Conservation (phyloP, 2,797 vertebrate species). For the Hippocampus kuda region DNA sequence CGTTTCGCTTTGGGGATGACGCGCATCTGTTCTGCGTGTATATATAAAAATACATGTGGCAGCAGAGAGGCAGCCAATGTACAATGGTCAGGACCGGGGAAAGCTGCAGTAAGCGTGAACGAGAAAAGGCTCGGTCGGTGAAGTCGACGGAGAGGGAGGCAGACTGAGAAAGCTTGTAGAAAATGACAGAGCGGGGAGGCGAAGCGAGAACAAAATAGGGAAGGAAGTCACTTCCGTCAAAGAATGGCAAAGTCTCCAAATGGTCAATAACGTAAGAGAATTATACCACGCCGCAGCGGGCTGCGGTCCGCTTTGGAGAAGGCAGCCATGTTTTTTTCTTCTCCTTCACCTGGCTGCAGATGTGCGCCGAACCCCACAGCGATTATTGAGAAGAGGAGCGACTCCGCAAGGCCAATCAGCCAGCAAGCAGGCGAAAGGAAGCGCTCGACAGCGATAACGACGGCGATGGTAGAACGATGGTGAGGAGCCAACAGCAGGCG, state of each 20-base stretch:
- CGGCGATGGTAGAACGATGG: conserved; percentile 27
- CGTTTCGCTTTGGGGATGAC: conserved; percentile 58
- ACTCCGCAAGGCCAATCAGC: conserved; percentile 36
- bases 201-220: conserved; percentile 27
- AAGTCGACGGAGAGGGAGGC: conserved; percentile 46
- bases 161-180: conserved; percentile 36
- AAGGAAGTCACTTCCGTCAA: conserved; percentile 47
- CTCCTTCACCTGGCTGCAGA: conserved; percentile 23
- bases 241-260: conserved; percentile 28
- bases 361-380: conserved; percentile 41
- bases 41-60: conserved; percentile 21
- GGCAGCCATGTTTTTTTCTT: conserved; percentile 37
- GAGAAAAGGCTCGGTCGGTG: conserved; percentile 47
- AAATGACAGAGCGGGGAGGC: conserved; percentile 30
- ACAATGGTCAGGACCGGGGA: conserved; percentile 39
- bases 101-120: conserved; percentile 39
- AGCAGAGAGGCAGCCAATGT: conserved; percentile 38
- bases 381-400: conserved; percentile 39
- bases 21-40: conserved; percentile 35
- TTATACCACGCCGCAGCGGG: conserved; percentile 41
- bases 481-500: conserved; percentile 35
- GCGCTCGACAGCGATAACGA: conserved; percentile 22
- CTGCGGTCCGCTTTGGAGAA: conserved; percentile 37
- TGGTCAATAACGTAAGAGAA: conserved; percentile 38
- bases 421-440: conserved; percentile 33